Base-by-base conservation (phyloP, 1,140 invertebrate genomes). In the Drosophila sechellia region DNA sequence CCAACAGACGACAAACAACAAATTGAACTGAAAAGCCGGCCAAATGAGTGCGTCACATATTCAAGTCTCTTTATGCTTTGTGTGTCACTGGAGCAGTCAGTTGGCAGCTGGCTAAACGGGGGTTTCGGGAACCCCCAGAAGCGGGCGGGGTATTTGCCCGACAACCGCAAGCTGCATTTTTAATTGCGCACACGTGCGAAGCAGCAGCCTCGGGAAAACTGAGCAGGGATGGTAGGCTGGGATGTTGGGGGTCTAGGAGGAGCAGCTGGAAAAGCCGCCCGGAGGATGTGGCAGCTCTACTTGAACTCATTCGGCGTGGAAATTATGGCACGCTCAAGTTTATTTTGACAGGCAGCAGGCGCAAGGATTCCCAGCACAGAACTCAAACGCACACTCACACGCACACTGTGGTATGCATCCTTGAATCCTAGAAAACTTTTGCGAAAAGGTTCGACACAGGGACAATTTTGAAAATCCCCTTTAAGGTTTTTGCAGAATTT, bases 151-250 rank as follows among this genome's bases (percentile, higher is more conserved):
- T 55, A 35, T 81, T 81, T 77, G 73, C 60, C 74, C 79, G 74
- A 75, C 78, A 81, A 86, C 83, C 83, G 79, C 83, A 87, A 89
- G 83, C 75, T 87, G 83, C 84, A 87, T 89, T 87, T 86, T 89
- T 87, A 87, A 87, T 87, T 87, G 83, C 79, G 79, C 79, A 83
- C 76, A 87, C 84, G 83, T 87, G 84, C 81, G 76, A 64, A 56
- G 39, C 52, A 35, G 35, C 61, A 60, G 73, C 73, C 63, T 37
- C 63, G 48, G 74, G 63, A 39, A 46, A 52, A 45, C 39, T 42
- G 40, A 46, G 52, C 13, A 39, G n/a, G 15, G 13, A 27, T 35
- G 40, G 12, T 4, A n/a, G 27, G 37, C 31, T 20, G 56, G 31
- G 6, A 27, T 5, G 27, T 8, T 31, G 31, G 27, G 31, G 31